Evolutionary conservation across 2,888 invertebrate species (phyloP), one percentile per base, ranked within the genome.

Genomic region (Orchestes rusci): DNA sequence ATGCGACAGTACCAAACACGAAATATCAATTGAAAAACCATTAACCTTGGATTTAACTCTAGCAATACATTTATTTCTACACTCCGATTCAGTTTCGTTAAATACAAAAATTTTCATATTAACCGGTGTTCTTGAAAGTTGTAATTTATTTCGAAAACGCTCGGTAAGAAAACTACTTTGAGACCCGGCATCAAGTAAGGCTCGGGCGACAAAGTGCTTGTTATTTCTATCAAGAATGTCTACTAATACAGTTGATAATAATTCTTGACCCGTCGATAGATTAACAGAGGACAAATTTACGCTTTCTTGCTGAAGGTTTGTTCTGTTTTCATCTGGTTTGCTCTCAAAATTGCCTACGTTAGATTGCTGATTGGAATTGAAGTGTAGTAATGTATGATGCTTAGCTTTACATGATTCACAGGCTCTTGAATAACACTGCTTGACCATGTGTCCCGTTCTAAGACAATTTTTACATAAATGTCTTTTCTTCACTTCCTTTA

Each of bases 11-110:
- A n/a, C n/a, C 10, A 23, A 23, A 23, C 23, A 23, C 5, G 23
- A 23, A 23, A 23, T 23, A 23, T 17, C 23, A 23, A 23, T 5
- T 7, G 7, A 23, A 23, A 23, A 23, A 5, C 23, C 23, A 10
- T 23, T 23, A 23, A 23, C 23, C 23, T 23, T 23, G 23, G 23
- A 23, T 23, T 23, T 23, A 23, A 23, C 10, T 5, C 34, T 8
- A 18, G 19, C 17, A 15, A n/a, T 34, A 34, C 34, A 34, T n/a
- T 34, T 34, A 17, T 12, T n/a, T 18, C 19, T 34, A 19, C 34
- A 34, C 15, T 34, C 34, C 10, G n/a, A n/a, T n/a, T n/a, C n/a
- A n/a, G n/a, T n/a, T n/a, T n/a, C n/a, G n/a, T n/a, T n/a, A n/a
- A n/a, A n/a, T n/a, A n/a, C n/a, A n/a, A n/a, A n/a, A n/a, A n/a